Evolutionary conservation across 2,113 vertebrate genomes (phyloP), one percentile per base, ranked within the genome.

Genomic region (Grallaria varia): DNA sequence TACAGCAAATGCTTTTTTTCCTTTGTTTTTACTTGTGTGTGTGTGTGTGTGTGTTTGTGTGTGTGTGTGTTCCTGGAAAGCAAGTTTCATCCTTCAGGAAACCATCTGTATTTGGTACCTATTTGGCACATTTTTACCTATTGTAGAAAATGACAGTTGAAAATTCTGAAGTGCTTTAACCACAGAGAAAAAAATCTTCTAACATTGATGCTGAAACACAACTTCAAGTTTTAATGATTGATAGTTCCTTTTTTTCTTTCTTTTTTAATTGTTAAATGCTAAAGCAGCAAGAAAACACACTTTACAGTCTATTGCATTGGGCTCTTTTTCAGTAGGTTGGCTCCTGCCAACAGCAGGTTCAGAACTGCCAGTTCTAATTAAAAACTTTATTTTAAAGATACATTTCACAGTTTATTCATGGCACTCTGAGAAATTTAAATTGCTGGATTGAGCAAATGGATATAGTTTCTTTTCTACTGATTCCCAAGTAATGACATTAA

Each of bases 351-450:
- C 73, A 94, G 82, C 76, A 96, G 87, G 89, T 95, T 97, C 84
- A 93, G 96, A 93, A 94, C 87, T 96, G 94, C 93, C 95, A 97
- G 79, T 96, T 96, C 97, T 96, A 96, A 96, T 97, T 97, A 96
- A 96, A 96, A 96, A 96, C 69, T 96, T 96, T 93, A 95, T 93
- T 94, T 96, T 95, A 97, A 96, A 97, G 95, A 96, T 96, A 94
- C 47, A 84, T 93, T 96, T 96, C 91, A 96, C 95, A 88, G 78
- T 96, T 94, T 96, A 82, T 95, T 96, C 92, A 71, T 79, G 72
- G 50, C 84, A 79, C 80, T 47, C 82, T 80, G 81, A 90, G 71
- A 96, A 91, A 79, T 86, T 90, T 87, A 91, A 93, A 82, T 86
- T 82, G 42, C 72, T 86, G 59, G 22, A 52, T 14, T 87, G 72